Evolutionary conservation across 2,113 vertebrate species (phyloP), one percentile per base, ranked within the genome.

Genomic region (Sylvicapra grimmia): DNA sequence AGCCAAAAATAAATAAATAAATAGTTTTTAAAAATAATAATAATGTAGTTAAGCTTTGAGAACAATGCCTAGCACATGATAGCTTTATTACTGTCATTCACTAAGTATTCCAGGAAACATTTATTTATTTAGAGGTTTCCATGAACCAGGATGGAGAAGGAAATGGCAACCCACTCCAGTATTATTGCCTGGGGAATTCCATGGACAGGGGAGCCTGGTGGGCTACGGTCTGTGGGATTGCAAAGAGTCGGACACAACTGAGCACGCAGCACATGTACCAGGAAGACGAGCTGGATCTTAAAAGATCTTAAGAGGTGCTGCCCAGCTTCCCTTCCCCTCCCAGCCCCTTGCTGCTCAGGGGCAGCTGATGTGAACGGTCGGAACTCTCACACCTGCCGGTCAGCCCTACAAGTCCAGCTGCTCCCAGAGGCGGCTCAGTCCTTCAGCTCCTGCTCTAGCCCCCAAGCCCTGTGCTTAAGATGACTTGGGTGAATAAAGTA

Each of bases 91-190:
- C 44, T 6, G 36, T 5, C 80, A 27, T 53, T 87, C 27, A 40
- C 29, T 61, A 9, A 36, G 51, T 72, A 56, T 25, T 18, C 25
- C 36, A n/a, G 44, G 31, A 89, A 86, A 92, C 80, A 68, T 56
- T 89, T 87, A 77, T 56, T 89, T 87, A 65, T 54, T 51, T 83
- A 86, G 47, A 82, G 65, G 72, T 27, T 49, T 85, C 58, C 25
- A 14, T 0, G 51, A 5, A 1, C 27, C 83, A 85, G 40, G 77
- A 83, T 23, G 5, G 68, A 72, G 68, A 72, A 72, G 68, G n/a
- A 23, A 72, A 72, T 40, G 68, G 68, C 68, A 75, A 40, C 68
- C 68, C 36, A 75, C 68, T 75, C 19, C 68, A 75, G 68, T 23
- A 75, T 40, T 75, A 21, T 40, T 40, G 68, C 68, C 36, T 40